phyloP scores from a whole-genome alignment of 2,113 vertebrate species.

The Anser brachyrhynchus region DNA sequence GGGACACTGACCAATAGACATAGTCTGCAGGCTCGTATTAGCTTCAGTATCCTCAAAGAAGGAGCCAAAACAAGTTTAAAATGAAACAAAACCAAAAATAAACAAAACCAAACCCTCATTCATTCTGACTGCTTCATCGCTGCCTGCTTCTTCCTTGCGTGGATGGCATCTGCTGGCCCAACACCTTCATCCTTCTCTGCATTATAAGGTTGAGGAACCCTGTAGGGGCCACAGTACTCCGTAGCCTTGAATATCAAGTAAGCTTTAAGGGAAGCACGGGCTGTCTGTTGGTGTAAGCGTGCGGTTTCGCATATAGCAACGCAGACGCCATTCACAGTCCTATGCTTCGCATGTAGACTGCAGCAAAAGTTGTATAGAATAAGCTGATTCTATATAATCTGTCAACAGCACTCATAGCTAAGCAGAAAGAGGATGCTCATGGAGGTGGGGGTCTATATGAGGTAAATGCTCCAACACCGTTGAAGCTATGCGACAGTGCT shows the following conservation, averaged over 20 bases:
- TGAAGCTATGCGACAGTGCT: not conserved
- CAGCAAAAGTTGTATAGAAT: accelerated
- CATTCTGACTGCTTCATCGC: not conserved
- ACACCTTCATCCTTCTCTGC: not conserved
- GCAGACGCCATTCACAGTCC: accelerated
- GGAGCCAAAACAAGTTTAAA: not conserved
- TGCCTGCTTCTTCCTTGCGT: not conserved
- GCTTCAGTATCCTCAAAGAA: not conserved
- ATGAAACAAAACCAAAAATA: not conserved
- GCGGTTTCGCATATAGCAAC: not conserved
- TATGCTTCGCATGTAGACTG: accelerated
- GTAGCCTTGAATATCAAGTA: not conserved
- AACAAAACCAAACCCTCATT: not conserved
- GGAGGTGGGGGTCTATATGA: not conserved
- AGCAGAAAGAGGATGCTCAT: not conserved
- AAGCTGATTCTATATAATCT: accelerated
- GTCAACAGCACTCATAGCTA: not conserved
- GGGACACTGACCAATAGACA: not conserved
- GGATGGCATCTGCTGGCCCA: not conserved
- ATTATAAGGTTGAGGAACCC: not conserved
- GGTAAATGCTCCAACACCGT: not conserved
- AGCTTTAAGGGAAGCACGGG: not conserved
- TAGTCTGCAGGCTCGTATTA: not conserved
- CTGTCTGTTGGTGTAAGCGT: accelerated
- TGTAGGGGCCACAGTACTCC: too few relatives aligned